Percentiles rank a stretch among this genome's conserved stretches.
Evolutionary conservation across 2,113 vertebrate species (phyloP).

Genomic region (Notarius quadriscutis): DNA sequence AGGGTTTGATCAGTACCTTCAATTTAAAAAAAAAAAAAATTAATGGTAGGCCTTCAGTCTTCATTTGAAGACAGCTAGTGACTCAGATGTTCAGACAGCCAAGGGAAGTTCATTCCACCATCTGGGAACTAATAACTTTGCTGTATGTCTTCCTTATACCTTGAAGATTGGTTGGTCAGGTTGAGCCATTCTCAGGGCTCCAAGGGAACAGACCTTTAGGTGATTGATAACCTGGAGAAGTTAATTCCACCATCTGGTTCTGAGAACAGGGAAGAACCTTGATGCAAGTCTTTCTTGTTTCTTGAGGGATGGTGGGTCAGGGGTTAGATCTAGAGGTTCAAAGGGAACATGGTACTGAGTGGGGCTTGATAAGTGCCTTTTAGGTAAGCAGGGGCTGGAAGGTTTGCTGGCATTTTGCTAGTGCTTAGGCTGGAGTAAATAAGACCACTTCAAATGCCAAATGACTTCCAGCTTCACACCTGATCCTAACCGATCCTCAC

Average conservation of each 20-base stretch:
- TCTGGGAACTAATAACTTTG: not conserved
- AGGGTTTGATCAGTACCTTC: not conserved
- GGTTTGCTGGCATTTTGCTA: not conserved
- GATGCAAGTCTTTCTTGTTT: not conserved
- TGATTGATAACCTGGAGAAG: not conserved
- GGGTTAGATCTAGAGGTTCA: not conserved
- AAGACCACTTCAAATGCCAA: not conserved
- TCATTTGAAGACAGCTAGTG: not conserved
- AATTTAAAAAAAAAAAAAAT: too few species aligned
- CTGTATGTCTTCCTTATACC: not conserved
- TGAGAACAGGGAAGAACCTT: not conserved
- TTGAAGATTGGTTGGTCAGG: not conserved
- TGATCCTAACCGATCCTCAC: not conserved
- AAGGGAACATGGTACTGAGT: not conserved
- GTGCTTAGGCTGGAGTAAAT: not conserved
- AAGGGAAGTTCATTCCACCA: not conserved
- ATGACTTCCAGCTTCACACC: constrained; percentile 4
- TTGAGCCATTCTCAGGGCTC: not conserved
- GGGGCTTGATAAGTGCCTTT: not conserved
- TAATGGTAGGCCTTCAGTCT: not conserved
- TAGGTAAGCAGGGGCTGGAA: not conserved
- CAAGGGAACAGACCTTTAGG: not conserved
- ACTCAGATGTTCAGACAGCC: not conserved
- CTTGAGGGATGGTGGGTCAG: not conserved
- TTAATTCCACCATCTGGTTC: not conserved